These are phyloP conservation scores for Protobothrops flavoviridis DNA, from an alignment of 2,113 vertebrate genomes.

Conservation along the genomic window DNA sequence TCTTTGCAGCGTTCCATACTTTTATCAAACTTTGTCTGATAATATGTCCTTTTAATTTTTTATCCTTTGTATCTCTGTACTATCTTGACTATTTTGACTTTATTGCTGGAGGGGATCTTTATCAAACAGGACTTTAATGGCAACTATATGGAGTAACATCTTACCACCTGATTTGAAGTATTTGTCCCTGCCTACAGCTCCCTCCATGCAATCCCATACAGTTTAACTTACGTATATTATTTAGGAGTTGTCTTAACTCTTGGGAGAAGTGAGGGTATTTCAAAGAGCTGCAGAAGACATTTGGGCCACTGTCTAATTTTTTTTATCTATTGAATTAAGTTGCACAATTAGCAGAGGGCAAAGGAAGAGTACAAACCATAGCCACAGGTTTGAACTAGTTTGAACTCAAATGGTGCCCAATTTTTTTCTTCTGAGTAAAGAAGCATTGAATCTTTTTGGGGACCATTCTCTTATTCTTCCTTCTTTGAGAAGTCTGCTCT, in stretches of 20 bases:
- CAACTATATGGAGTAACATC: background rate
- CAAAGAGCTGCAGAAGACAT: background rate
- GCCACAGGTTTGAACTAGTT: background rate
- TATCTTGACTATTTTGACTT: background rate
- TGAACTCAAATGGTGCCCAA: background rate
- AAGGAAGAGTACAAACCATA: background rate
- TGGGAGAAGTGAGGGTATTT: background rate
- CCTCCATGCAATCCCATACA: background rate
- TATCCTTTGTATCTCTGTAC: background rate
- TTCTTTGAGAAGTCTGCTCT: background rate
- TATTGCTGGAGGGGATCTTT: background rate
- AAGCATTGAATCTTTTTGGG: background rate
- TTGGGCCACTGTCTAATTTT: background rate
- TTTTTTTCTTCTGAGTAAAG: background rate
- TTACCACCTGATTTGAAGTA: background rate
- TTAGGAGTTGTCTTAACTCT: background rate
- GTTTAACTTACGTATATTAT: background rate
- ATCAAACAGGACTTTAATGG: background rate
- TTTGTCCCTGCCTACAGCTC: background rate
- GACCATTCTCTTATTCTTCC: background rate
- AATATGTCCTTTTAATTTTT: background rate
- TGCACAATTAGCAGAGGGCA: background rate
- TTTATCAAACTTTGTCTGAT: background rate
- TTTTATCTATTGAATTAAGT: background rate
- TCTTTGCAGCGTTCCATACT: background rate